phyloP scores from a whole-genome alignment of 2,113 vertebrate species.

The Oceanites oceanicus region DNA sequence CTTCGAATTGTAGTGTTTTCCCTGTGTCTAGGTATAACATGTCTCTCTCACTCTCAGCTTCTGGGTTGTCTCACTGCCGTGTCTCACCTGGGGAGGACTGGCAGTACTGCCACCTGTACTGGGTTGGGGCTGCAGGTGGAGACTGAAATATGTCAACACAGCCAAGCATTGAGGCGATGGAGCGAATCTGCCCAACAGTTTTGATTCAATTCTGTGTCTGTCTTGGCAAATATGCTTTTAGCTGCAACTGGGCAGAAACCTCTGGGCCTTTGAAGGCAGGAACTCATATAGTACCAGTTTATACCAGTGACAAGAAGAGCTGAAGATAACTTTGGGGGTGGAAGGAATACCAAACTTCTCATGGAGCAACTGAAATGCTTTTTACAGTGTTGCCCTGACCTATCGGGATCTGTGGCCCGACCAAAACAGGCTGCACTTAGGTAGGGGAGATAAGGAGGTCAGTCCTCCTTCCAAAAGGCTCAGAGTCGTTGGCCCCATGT shows the following conservation, averaged over 20 bases:
- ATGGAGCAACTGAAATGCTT: neutral
- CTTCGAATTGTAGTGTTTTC: neutral
- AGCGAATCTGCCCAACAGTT: neutral
- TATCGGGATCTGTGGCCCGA: neutral
- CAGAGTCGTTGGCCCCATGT: rapidly evolving
- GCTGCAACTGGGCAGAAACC: neutral
- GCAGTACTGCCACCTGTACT: rapidly evolving
- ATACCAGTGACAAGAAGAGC: neutral
- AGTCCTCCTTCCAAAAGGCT: neutral
- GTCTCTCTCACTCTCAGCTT: neutral
- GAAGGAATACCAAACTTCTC: neutral
- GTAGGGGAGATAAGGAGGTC: neutral
- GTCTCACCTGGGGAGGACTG: neutral
- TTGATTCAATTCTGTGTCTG: neutral
- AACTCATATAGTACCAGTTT: neutral
- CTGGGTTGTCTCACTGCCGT: neutral
- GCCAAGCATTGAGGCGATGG: neutral
- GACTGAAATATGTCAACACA: neutral
- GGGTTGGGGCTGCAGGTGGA: neutral
- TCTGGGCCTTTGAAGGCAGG: neutral
- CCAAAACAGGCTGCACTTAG: neutral
- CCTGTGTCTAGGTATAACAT: neutral
- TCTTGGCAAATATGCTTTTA: neutral
- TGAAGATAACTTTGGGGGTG: neutral
- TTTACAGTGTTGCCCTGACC: neutral